Conservation (phyloP, 1,140 invertebrate genomes). For the Acromyrmex echinatior region DNA sequence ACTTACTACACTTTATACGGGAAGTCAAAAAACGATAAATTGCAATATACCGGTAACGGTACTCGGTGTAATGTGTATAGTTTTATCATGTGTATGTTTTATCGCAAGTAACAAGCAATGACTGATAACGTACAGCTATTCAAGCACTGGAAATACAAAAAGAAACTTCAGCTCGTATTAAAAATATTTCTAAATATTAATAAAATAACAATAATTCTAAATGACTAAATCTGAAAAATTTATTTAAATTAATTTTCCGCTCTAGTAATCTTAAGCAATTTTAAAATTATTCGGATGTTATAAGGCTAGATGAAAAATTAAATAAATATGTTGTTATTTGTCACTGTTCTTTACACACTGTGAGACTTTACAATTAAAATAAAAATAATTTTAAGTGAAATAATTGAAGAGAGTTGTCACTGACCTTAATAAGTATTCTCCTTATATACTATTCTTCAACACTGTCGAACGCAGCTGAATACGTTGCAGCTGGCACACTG, state of each 20-base stretch:
- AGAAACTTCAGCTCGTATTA: neutral
- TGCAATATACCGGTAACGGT: conserved; percentile 33
- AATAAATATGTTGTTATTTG: neutral
- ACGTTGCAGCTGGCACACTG: neutral
- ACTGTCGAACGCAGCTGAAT: conserved; percentile 39
- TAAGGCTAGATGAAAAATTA: neutral
- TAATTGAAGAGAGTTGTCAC: neutral
- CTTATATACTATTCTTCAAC: neutral
- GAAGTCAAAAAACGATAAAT: conserved; percentile 38
- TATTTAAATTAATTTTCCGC: neutral
- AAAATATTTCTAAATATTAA: conserved; percentile 5
- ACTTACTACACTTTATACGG: conserved; percentile 22
- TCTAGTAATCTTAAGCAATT: neutral
- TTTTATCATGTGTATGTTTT: neutral
- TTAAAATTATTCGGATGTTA: neutral
- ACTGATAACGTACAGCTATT: conserved; percentile 17
- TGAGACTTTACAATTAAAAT: neutral
- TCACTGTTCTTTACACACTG: neutral
- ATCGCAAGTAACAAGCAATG: conserved; percentile 22
- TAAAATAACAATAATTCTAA: neutral
- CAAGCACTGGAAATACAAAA: neutral
- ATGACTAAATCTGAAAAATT: neutral
- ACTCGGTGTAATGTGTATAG: neutral
- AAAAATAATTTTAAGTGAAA: conserved; percentile 12
- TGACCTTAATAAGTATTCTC: conserved; percentile 26